Base-by-base conservation (phyloP, 2,113 vertebrate genomes). In the Dendropsophus ebraccatus region DNA sequence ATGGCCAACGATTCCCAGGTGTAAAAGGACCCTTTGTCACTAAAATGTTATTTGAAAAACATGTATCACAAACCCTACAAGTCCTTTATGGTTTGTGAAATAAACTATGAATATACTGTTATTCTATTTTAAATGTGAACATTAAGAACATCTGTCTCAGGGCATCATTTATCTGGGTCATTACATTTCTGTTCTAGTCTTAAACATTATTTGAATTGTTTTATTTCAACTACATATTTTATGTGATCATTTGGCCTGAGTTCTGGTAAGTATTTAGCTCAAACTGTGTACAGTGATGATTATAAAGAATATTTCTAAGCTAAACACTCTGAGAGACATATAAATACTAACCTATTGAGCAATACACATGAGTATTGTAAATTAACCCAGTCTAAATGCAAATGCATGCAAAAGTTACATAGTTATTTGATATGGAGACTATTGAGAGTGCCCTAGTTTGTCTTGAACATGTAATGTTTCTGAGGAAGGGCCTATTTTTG, bases 91-190 rank as follows among this genome's bases (percentile, higher is more conserved):
- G n/a, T n/a, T n/a, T n/a, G n/a, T n/a, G n/a, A n/a, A n/a, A n/a
- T n/a, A n/a, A n/a, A n/a, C 58, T 78, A 62, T 49, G 16, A 76
- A 30, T 50, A 49, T 65, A 30, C n/a, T 23, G 4, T 75, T 60
- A 16, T 54, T 23, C 41, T 41, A n/a, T 30, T 54, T 23, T 58
- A 35, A 45, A 84, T 28, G 62, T 86, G 62, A 54, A 25, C 28
- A 56, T 79, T 16, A 79, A 19, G 35, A 86, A 86, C 49, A 80
- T 72, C 62, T 80, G 84, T 32, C 8, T 5, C 41, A 13, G 28
- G 37, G 23, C 58, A 78, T 60, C 30, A 72, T 86, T 80, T 67
- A 85, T 69, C 58, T 78, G 41, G n/a, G 60, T 58, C 37, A 60
- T 30, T 60, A 25, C 30, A 37, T 83, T 37, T 72, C 23, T 23